phyloP scores from a whole-genome alignment of 2,113 vertebrate genomes.

The Propithecus coquereli region DNA sequence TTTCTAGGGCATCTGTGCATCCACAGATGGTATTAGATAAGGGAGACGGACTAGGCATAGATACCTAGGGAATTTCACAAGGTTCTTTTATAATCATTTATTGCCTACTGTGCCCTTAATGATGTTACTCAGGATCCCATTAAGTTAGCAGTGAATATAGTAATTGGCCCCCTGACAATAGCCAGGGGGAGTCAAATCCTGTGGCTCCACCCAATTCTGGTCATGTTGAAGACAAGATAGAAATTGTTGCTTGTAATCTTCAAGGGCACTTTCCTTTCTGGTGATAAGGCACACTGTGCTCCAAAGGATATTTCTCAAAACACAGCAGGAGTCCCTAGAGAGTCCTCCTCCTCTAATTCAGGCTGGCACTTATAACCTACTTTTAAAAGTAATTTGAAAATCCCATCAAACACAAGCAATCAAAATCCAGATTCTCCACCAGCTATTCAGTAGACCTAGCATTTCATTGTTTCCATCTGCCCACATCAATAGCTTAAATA shows the following conservation, averaged over 20 bases:
- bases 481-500: background rate
- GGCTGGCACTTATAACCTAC: background rate
- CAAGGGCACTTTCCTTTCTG: slow-evolving; percentile 29
- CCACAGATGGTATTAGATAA: slow-evolving; percentile 57
- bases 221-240: slow-evolving; percentile 47
- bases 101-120: slow-evolving; percentile 73
- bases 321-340: background rate
- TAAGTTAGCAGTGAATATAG: slow-evolving; percentile 70
- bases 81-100: slow-evolving; percentile 74
- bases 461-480: background rate
- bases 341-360: background rate
- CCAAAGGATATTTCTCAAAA: slow-evolving; percentile 34
- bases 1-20: slow-evolving; percentile 56
- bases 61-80: slow-evolving; percentile 70
- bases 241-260: slow-evolving; percentile 48
- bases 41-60: slow-evolving; percentile 36
- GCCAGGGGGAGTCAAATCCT: slow-evolving; percentile 30
- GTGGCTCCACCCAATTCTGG: slow-evolving; percentile 31
- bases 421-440: slow-evolving; percentile 10
- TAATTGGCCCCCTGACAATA: slow-evolving; percentile 75
- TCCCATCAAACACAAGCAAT: slow-evolving; percentile 19
- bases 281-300: background rate
- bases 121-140: slow-evolving; percentile 76
- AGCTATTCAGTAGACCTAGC: background rate
- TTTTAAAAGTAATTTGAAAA: slow-evolving; percentile 58